phyloP scores from a whole-genome alignment of 2,113 vertebrate genomes.

The Clinocottus analis region DNA sequence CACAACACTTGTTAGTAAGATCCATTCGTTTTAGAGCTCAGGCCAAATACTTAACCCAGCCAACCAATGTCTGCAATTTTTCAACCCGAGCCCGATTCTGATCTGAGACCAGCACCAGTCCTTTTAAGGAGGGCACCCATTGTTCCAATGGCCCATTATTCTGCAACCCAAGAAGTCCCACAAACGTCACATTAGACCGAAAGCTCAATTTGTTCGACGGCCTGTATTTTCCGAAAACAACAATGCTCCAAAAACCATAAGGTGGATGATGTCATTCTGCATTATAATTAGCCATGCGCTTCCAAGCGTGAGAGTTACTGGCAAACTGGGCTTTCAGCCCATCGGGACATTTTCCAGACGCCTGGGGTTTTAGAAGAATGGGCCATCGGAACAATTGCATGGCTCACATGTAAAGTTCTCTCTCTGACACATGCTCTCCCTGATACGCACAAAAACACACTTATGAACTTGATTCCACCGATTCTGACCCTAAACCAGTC shows the following conservation, averaged over 20 bases:
- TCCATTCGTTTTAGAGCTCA: not conserved
- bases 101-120: not conserved
- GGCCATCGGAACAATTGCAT: too few species aligned
- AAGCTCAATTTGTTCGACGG: not conserved
- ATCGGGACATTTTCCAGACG: not conserved
- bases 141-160: not conserved
- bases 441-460: too few species aligned
- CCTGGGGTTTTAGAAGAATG: not conserved
- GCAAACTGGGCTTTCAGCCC: too few species aligned
- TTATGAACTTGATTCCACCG: too few species aligned
- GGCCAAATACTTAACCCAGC: not conserved
- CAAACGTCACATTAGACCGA: not conserved
- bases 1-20: not conserved
- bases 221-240: not conserved
- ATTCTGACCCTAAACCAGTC: too few species aligned
- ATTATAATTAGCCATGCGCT: not conserved
- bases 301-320: too few species aligned
- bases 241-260: not conserved
- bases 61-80: not conserved
- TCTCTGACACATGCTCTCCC: too few species aligned
- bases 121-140: too few species aligned
- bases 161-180: not conserved
- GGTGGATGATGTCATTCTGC: not conserved
- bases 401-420: too few species aligned
- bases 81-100: not conserved